These are phyloP conservation scores for Barypeithes pellucidus DNA, from an alignment of 2,888 invertebrate genomes.

Conservation along the genomic window DNA sequence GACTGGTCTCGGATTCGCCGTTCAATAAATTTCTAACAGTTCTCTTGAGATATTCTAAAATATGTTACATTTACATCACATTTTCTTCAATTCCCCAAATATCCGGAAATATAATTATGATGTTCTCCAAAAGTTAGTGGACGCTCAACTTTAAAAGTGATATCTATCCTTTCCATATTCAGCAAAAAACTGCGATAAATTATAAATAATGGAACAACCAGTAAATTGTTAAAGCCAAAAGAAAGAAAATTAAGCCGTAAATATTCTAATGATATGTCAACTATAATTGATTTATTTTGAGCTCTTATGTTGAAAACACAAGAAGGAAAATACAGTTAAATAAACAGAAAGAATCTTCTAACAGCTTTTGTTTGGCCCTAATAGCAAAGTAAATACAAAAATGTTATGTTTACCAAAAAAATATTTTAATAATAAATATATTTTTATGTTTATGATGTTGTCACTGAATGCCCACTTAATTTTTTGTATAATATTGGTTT, in stretches of 20 bases:
- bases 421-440: too few relatives aligned
- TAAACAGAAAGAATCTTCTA: constrained; percentile 30
- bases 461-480: too few relatives aligned
- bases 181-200: constrained; percentile 22
- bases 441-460: too few relatives aligned
- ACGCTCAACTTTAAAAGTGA: constrained; percentile 24
- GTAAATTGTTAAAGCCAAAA: constrained; percentile 26
- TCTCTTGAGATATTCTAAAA: too few relatives aligned
- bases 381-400: constrained; percentile 23
- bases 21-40: too few relatives aligned
- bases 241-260: constrained; percentile 35
- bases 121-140: too few relatives aligned
- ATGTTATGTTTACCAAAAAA: neutral
- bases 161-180: constrained; percentile 20
- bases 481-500: too few relatives aligned
- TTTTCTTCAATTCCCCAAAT: too few relatives aligned
- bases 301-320: constrained; percentile 6
- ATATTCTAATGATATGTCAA: constrained; percentile 30
- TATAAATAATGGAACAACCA: constrained; percentile 33
- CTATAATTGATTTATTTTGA: constrained; percentile 32
- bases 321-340: constrained; percentile 16
- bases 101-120: too few relatives aligned
- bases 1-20: too few relatives aligned
- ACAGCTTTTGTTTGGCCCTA: constrained; percentile 14
- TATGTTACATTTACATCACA: too few relatives aligned